These are phyloP conservation scores for Pyrgilauda ruficollis DNA, from an alignment of 2,113 vertebrate genomes.

Conservation along the genomic window DNA sequence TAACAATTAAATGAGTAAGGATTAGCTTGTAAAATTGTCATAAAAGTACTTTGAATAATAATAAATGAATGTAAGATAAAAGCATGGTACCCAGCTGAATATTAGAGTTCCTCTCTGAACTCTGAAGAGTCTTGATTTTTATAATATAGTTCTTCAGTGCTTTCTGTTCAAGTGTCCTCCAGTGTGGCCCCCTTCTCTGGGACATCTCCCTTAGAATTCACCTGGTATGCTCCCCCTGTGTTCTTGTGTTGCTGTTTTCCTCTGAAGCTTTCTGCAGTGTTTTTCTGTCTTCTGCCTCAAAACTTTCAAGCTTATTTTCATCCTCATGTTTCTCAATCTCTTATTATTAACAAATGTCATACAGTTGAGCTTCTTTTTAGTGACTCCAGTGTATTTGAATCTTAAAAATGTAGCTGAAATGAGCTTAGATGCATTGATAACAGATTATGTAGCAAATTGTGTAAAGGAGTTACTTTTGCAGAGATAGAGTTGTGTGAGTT, in stretches of 20 bases:
- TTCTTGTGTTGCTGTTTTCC: background rate
- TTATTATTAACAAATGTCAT: background rate
- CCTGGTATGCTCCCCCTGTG: background rate
- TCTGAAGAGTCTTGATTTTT: background rate
- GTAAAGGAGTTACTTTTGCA: background rate
- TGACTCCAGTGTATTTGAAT: rapidly evolving
- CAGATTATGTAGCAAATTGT: background rate
- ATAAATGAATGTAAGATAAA: background rate
- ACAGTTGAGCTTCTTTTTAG: background rate
- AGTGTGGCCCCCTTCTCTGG: background rate
- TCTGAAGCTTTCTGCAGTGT: background rate
- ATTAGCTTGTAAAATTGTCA: background rate
- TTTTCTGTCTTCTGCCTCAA: background rate
- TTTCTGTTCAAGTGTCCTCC: background rate
- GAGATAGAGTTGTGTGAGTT: background rate
- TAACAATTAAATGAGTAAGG: background rate
- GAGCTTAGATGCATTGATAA: background rate
- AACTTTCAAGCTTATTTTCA: background rate
- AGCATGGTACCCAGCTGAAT: background rate
- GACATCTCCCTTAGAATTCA: background rate
- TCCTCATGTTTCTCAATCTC: background rate
- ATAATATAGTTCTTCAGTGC: rapidly evolving
- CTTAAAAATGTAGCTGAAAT: background rate
- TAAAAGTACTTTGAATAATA: background rate
- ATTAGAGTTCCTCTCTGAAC: background rate